Percentiles rank a stretch among this genome's conserved stretches.
Conservation (phyloP, 2,113 vertebrate genomes). For the Upupa epops region DNA sequence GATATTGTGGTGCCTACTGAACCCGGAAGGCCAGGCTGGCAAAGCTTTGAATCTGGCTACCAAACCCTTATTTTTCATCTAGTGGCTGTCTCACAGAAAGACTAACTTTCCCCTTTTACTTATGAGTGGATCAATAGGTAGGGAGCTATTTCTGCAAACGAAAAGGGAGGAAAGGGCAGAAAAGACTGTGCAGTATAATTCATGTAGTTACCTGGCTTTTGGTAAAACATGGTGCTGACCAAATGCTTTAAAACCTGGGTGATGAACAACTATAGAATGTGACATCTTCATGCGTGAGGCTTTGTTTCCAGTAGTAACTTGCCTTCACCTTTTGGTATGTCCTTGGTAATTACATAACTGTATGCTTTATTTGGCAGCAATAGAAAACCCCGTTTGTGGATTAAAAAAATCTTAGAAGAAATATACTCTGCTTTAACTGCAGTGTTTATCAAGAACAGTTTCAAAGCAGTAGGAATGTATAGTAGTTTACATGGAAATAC, state of each 20-base stretch:
- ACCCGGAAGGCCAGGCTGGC: not conserved
- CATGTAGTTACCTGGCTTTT: not conserved
- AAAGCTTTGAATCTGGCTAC: not conserved
- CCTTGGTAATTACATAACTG: not conserved
- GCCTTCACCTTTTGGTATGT: not conserved
- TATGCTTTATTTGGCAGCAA: not conserved
- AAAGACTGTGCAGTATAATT: not conserved
- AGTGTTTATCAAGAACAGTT: not conserved
- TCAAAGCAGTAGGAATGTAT: not conserved
- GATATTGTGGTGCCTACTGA: accelerated
- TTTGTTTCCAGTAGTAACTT: not conserved
- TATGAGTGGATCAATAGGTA: not conserved
- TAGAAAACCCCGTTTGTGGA: not conserved
- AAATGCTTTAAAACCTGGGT: not conserved
- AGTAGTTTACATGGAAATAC: not conserved
- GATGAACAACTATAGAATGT: not conserved
- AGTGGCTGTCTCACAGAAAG: not conserved
- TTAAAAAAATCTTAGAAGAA: not conserved
- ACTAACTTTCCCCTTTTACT: not conserved
- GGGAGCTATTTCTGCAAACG: not conserved
- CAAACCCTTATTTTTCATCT: not conserved
- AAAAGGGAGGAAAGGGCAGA: not conserved
- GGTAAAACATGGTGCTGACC: not conserved
- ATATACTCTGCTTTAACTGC: not conserved
- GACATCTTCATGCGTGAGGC: not conserved